Evolutionary conservation across 2,888 invertebrate species (phyloP).

Genomic region (Plagodis pulveraria): DNA sequence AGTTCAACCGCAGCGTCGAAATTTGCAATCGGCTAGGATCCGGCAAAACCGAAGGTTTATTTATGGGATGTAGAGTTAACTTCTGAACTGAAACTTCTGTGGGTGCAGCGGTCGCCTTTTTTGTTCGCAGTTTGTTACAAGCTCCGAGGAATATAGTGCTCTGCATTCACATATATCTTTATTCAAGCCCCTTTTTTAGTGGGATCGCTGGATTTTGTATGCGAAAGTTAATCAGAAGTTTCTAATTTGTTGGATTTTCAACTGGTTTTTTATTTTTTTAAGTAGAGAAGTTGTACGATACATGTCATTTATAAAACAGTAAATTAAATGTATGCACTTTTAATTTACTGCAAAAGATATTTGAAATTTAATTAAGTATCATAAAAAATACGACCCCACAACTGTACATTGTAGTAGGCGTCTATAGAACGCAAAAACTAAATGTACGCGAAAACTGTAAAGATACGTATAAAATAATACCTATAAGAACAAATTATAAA

Average conservation of each 20-base stretch:
- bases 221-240: conserved; percentile 43
- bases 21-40: conserved; percentile 80
- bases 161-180: conserved; percentile 57
- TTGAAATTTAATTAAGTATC: too few relatives aligned
- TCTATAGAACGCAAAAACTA: too few relatives aligned
- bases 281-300: conserved; percentile 2
- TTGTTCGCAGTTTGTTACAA: conserved; percentile 62
- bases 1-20: conserved; percentile 73
- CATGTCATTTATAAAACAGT: neutral
- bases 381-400: too few relatives aligned
- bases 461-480: too few relatives aligned
- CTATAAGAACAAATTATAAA: too few relatives aligned
- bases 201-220: conserved; percentile 42
- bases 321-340: too few relatives aligned
- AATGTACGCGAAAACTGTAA: too few relatives aligned
- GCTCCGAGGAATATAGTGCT: conserved; percentile 59
- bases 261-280: conserved; percentile 19
- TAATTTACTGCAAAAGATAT: too few relatives aligned
- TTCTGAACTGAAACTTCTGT: conserved; percentile 75
- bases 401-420: too few relatives aligned
- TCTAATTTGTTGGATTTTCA: conserved; percentile 33
- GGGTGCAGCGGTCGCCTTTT: conserved; percentile 73
- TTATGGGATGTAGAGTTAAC: conserved; percentile 78
- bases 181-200: conserved; percentile 45
- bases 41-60: conserved; percentile 83